Base-by-base conservation (phyloP, 2,113 vertebrate species). In the Dicentrarchus labrax region DNA sequence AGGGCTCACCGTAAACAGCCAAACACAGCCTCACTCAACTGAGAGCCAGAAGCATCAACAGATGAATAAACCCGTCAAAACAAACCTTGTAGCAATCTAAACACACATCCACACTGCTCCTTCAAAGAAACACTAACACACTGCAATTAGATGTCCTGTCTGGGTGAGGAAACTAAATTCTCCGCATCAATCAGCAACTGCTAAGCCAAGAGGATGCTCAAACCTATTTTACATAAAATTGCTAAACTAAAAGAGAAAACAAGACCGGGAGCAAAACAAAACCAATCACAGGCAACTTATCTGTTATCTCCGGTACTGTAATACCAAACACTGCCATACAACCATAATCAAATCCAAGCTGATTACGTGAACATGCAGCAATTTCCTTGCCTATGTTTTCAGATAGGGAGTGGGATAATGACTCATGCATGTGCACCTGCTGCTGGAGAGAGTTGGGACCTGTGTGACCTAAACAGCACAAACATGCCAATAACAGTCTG, bases 1-100 rank as follows among this genome's bases (percentile, higher is more conserved):
- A 74, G 53, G 74, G 30, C 47, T 83, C 78, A 36, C n/a, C 5
- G 19, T 72, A 75, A 84, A 88, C 57, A 43, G 51, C 53, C 8
- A 43, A 75, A 82, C 71, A 65, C 53, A 54, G 72, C 38, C 68
- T 80, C 70, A 81, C 51, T 79, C 41, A 81, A 72, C 56, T 1
- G 53, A 87, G 74, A 84, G 85, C 89, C 86, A 64, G 84, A 69
- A 87, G 83, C 88, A 78, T 88, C 78, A 90, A 87, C 78, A 86
- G 69, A 86, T 81, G 71, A 92, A 90, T 82, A 86, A 89, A 77
- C 53, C 76, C 17, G 0, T 87, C 85, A 88, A 85, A 91, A 91
- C 83, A 90, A 88, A 84, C 62, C 80, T 79, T 10, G 69, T 50
- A 47, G 87, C 76, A 77, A 89, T 83, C 53, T 74, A 53, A 80